phyloP scores from a whole-genome alignment of 2,888 invertebrate genomes.

The Artemia sinica region DNA sequence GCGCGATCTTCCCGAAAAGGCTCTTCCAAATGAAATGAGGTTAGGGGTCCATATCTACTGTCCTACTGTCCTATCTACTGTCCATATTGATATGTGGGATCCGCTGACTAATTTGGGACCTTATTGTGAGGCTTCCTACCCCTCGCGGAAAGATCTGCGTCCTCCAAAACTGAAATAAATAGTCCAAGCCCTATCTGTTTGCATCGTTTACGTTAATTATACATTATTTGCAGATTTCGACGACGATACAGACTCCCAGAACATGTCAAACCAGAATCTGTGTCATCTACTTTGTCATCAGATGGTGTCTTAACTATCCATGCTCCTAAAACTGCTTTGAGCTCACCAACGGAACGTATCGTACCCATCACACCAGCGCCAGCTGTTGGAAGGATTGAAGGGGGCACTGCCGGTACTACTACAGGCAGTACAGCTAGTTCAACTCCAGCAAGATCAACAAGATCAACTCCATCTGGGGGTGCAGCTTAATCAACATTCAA shows the following conservation, averaged over 20 bases:
- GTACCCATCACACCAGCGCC: slow-evolving; percentile 22
- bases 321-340: slow-evolving; percentile 20
- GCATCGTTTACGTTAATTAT: no score
- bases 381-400: slow-evolving; percentile 18
- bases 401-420: neutral
- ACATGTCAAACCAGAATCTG: slow-evolving; percentile 21
- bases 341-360: slow-evolving; percentile 19
- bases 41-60: no score
- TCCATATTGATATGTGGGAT: no score
- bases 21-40: no score
- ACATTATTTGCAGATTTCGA: slow-evolving; percentile 18
- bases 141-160: no score
- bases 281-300: slow-evolving; percentile 21
- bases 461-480: neutral
- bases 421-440: neutral
- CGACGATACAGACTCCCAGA: slow-evolving; percentile 20
- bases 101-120: no score
- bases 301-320: slow-evolving; percentile 21
- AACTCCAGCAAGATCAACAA: neutral
- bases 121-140: no score
- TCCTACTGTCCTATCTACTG: no score
- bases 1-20: no score
- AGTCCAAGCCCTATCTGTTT: no score
- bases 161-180: no score
- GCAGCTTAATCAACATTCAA: no score